Base-by-base conservation (phyloP, 2,888 invertebrate species). In the Thecocarcelia acutangulata region DNA sequence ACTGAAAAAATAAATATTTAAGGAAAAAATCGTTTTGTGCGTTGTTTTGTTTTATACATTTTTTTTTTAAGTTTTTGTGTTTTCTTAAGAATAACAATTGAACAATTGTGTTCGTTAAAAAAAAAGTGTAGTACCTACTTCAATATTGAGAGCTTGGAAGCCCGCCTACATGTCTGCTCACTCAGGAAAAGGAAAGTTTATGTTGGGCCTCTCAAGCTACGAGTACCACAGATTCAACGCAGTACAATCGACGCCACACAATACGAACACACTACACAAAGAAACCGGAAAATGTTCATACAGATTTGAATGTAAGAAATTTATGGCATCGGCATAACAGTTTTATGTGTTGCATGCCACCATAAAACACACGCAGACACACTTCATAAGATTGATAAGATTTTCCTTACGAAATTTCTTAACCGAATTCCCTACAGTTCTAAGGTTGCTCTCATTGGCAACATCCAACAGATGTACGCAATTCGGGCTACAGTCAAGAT, bases 81-180 rank as follows among this genome's bases (percentile, higher is more conserved):
- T 70, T 70, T 56, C 56, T 15, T 54, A 61, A 52, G 61, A 78
- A 64, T 56, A 64, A 78, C 63, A 78, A 63, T n/a, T n/a, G 61
- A 63, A 77, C 61, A 77, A 64, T 52, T 68, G 50, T 59, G 46
- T 58, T 74, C 40, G 40, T 74, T 46, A 28, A 17, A 19, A 33
- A 75, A 66, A 17, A 19, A 3, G 4, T 17, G 37, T 15, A 58
- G 44, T 37, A 3, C 17, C 13, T 68, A 54, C 66, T 59, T 78
- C 37, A 73, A 73, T 66, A 59, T 73, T 66, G 66, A 52, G 72
- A 78, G 54, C 56, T 70, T 63, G 28, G 8, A 54, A 61, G 40
- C 59, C 78, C 78, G 78, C 78, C 78, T 52, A 79, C 78, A 74
- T 69, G 80, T 80, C 80, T 74, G 68, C 58, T 19, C 44, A 58